Percentiles rank a stretch among this genome's conserved stretches.
Evolutionary conservation across 2,113 vertebrate species (phyloP).

Genomic region (Cyphomyrus discorhynchus): DNA sequence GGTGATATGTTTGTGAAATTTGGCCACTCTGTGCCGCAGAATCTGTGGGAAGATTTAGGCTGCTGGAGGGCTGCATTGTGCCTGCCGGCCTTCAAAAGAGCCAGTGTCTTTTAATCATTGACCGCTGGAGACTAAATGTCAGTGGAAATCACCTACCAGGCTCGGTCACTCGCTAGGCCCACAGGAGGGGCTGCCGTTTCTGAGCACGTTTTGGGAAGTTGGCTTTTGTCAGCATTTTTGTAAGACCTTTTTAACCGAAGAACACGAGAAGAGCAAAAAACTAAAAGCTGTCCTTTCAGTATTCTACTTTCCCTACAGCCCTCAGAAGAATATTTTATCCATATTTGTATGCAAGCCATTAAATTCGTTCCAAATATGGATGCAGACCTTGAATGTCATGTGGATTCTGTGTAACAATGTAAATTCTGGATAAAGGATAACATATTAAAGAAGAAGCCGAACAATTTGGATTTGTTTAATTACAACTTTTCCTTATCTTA

Average conservation of each 20-base stretch:
- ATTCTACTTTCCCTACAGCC: background rate
- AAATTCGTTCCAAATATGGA: background rate
- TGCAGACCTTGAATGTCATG: background rate
- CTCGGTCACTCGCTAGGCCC: background rate
- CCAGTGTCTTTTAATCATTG: constrained; percentile 43
- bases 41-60: constrained; percentile 61
- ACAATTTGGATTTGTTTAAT: background rate
- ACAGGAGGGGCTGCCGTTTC: constrained; percentile 5
- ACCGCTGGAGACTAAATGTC: constrained; percentile 26
- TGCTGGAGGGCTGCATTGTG: constrained; percentile 47
- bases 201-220: background rate
- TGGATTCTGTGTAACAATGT: background rate
- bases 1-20: constrained; percentile 59
- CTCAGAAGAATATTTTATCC: background rate
- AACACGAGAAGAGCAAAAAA: background rate
- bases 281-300: background rate
- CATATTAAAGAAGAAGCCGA: background rate
- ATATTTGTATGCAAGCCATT: background rate
- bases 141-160: constrained; percentile 25
- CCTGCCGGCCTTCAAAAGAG: constrained; percentile 31
- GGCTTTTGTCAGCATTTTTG: constrained; percentile 22
- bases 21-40: constrained; percentile 47
- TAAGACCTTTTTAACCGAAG: background rate
- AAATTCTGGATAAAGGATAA: background rate
- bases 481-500: background rate